Evolutionary conservation across 2,888 invertebrate genomes (phyloP), one percentile per base, ranked within the genome.

Genomic region (Lamproptera curius): DNA sequence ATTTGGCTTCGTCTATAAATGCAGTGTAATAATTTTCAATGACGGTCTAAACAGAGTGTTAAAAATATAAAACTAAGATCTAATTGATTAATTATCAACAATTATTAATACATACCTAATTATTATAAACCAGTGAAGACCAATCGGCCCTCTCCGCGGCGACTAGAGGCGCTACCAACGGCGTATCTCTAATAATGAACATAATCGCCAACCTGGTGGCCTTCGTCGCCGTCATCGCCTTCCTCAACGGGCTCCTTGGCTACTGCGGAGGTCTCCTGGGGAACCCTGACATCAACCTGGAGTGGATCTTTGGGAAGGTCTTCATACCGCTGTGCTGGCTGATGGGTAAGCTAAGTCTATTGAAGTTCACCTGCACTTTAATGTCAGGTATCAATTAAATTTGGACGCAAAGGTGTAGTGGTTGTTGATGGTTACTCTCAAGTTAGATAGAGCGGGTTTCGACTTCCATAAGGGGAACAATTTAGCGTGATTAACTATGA

Each of bases 191-290:
- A 1, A 91, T 98, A 8, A 87, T 95, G 6, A 96, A 96, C 57
- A 97, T 99, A 52, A 90, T 95, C 3, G 96, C 97, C 6, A 98
- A 97, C 64, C 89, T 99, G 10, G 93, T 99, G 0, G 97, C 97
- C 0, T 97, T 98, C 67, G 91, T 98, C 0, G 92, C 98, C 0
- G 92, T 97, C 53, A 89, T 99, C 2, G 92, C 95, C 1, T 96
- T 98, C 67, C 58, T 96, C 0, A 96, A 98, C 76, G 92, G 92
- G 0, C 65, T 95, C 0, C 81, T 98, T 5, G 90, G 89, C 1
- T 99, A 97, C 94, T 82, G 94, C 44, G 97, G 97, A 0, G 85
- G 80, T 0, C 74, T 97, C 50, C 91, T 97, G 9, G 97, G 97
- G 28, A 70, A 89, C 52, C 87, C 89, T 0, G 76, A 84, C 0